These are phyloP conservation scores for Channa maculata DNA, from an alignment of 2,113 vertebrate species.

Conservation along the genomic window DNA sequence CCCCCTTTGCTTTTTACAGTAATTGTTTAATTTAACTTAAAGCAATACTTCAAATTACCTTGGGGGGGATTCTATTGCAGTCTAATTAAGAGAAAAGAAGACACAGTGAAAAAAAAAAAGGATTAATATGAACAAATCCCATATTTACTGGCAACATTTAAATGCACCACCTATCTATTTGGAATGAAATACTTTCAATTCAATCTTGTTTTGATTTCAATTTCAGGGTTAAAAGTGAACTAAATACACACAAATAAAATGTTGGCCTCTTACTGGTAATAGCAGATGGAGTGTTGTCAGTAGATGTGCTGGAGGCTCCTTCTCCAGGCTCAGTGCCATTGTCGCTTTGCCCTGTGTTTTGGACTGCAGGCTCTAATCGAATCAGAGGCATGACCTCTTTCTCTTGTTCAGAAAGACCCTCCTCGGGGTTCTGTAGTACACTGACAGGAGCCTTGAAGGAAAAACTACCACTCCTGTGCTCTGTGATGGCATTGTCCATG, in stretches of 20 bases:
- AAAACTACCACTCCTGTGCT: slow-evolving; percentile 50
- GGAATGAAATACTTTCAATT: slow-evolving; percentile 1
- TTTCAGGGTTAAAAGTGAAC: slow-evolving; percentile 28
- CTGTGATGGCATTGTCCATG: slow-evolving; percentile 76
- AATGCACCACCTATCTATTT: slow-evolving; percentile 16
- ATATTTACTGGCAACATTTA: slow-evolving; percentile 45
- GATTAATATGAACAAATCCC: slow-evolving; percentile 39
- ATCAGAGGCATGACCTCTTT: slow-evolving; percentile 74
- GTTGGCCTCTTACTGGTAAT: slow-evolving; percentile 53
- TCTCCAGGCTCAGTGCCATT: slow-evolving; percentile 29
- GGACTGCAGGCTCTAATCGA: slow-evolving; percentile 56
- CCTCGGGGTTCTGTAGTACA: slow-evolving; percentile 44
- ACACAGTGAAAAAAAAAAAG: slow-evolving; percentile 33
- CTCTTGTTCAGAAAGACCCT: slow-evolving; percentile 80
- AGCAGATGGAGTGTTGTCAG: slow-evolving; percentile 30
- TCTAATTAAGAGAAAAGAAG: slow-evolving; percentile 33
- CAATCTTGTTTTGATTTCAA: not conserved
- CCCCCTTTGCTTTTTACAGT: slow-evolving; percentile 65
- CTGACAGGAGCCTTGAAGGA: slow-evolving; percentile 46
- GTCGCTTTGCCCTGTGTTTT: slow-evolving; percentile 30
- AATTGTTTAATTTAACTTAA: slow-evolving; percentile 70
- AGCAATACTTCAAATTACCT: slow-evolving; percentile 57
- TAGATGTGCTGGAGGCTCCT: slow-evolving; percentile 24
- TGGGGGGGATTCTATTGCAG: slow-evolving; percentile 55
- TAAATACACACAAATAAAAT: not conserved